A percentile compares a stretch with the other conserved stretches of the same genome.
Evolutionary conservation across 2,113 vertebrate genomes (phyloP).

Genomic region (Columba janthina): DNA sequence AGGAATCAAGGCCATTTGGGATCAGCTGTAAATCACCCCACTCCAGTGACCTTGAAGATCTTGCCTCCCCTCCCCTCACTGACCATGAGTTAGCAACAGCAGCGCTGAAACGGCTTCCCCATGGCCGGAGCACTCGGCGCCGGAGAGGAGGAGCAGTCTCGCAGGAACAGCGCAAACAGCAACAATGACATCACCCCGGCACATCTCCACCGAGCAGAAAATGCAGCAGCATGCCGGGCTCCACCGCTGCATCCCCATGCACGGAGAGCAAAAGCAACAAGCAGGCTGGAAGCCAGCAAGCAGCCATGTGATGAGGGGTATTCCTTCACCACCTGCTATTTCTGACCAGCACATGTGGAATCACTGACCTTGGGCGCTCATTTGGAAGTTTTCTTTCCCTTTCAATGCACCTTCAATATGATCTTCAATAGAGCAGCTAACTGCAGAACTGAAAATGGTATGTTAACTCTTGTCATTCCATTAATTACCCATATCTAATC

Average conservation of each 20-base stretch:
- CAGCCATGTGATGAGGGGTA: not conserved
- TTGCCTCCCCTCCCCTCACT: not conserved
- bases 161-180: not conserved
- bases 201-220: not conserved
- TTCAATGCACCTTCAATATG: no score
- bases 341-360: not conserved
- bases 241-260: not conserved
- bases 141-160: not conserved
- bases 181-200: slow-evolving; percentile 66
- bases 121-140: not conserved
- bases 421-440: not conserved
- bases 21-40: not conserved
- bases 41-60: not conserved
- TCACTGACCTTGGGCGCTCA: not conserved
- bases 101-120: not conserved
- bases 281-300: not conserved
- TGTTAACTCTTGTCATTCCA: not conserved
- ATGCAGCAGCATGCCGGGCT: not conserved
- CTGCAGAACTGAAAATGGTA: not conserved
- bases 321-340: not conserved
- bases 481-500: not conserved
- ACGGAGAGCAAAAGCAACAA: not conserved
- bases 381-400: not conserved
- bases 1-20: not conserved
- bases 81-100: not conserved